Base-by-base conservation (phyloP, 2,113 vertebrate genomes). In the Heliornis fulica region DNA sequence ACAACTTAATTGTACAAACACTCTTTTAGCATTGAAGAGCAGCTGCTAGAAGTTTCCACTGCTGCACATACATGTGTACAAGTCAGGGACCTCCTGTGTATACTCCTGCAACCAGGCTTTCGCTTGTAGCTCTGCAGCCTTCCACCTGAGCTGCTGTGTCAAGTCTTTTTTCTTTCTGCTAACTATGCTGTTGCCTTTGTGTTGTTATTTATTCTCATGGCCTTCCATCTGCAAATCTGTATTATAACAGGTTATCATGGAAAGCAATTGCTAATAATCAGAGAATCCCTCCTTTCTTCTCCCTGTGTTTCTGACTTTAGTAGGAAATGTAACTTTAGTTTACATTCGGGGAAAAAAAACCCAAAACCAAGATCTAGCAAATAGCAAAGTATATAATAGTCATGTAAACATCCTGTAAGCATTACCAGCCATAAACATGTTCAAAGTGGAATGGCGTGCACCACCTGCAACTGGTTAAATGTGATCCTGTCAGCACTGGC, bases 361-460 rank as follows among this genome's bases (percentile, higher is more conserved):
- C n/a, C n/a, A n/a, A n/a, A n/a, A n/a, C n/a, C n/a, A 80, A 71
- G 53, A 53, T 14, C 32, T 59, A 66, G 18, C 9, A 72, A 85
- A 83, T 5, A 59, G 51, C 45, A 74, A 77, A 84, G 18, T 32
- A 63, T 20, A 16, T 34, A 74, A 36, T 6, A 83, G 41, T 61
- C 1, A 60, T 20, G 7, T 80, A 92, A 72, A 60, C 56, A 69
- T 21, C 23, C 20, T 0, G 0, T 51, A 45, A 83, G 14, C 11
- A 57, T 40, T 38, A 74, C 21, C n/a, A 84, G 32, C 13, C 32
- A 53, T 65, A 53, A 81, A 60, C 13, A 23, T 3, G 17, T 25
- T 65, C 17, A 9, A 66, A 77, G 28, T 41, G 9, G 13, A 85
- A 28, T 2, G 3, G 29, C 10, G 20, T 31, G 36, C 5, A 40